phyloP scores from a whole-genome alignment of 2,888 invertebrate genomes.

The Torymus auratus region DNA sequence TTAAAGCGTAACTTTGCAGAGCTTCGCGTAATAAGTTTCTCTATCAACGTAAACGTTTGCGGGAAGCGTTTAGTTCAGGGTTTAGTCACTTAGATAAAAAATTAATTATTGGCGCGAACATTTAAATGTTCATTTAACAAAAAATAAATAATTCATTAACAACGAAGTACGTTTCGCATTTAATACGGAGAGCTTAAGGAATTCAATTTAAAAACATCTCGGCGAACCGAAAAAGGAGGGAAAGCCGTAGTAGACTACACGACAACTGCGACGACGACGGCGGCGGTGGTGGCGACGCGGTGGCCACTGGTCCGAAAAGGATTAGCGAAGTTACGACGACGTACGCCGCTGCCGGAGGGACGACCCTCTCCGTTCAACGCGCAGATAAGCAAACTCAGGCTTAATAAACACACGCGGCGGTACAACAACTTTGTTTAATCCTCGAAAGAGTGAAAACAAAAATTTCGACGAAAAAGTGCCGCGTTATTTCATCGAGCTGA shows the following conservation, averaged over 20 bases:
- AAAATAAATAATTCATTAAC: too few relatives aligned
- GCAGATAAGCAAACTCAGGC: conserved; percentile 55
- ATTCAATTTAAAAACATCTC: conserved; percentile 36
- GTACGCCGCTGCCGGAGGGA: conserved; percentile 11
- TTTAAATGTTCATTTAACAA: too few relatives aligned
- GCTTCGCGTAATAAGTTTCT: too few relatives aligned
- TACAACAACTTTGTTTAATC: conserved; percentile 40
- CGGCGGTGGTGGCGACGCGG: not conserved
- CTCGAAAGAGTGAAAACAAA: not conserved
- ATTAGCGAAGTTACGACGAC: conserved; percentile 54
- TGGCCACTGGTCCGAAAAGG: conserved; percentile 53
- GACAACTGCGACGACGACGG: too few relatives aligned
- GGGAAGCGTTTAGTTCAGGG: too few relatives aligned
- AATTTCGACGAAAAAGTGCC: not conserved
- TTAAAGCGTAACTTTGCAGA: too few relatives aligned
- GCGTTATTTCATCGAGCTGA: too few relatives aligned
- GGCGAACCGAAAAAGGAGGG: conserved; percentile 12
- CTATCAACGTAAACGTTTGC: too few relatives aligned
- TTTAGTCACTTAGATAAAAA: too few relatives aligned
- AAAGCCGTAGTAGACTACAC: conserved; percentile 13
- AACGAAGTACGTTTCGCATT: too few relatives aligned
- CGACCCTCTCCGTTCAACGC: conserved; percentile 33
- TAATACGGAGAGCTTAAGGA: conserved; percentile 1
- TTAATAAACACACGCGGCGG: conserved; percentile 48
- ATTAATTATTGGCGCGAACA: too few relatives aligned